Base-by-base conservation (phyloP, 2,888 invertebrate genomes). In the Gibbula magus region DNA sequence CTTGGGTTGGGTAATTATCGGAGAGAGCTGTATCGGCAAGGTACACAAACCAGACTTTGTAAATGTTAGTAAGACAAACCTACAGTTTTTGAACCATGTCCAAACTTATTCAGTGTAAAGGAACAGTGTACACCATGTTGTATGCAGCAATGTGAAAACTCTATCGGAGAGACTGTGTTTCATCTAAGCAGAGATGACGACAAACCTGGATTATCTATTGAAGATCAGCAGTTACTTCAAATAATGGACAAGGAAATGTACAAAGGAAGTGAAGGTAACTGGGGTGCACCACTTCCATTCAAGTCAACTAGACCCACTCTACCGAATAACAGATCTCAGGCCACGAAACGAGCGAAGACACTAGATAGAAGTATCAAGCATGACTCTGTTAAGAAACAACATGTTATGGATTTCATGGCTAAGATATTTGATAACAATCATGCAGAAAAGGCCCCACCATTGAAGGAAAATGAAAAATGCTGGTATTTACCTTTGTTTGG, bases 31-130 rank as follows among this genome's bases (percentile, higher is more conserved):
- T 74, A 45, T 83, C 1, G 75, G 66, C 16, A 77, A 80, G 45
- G 45, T 78, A 0, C 83, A 83, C 51, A 25, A 29, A 51, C 77
- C 74, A 22, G 75, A 39, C 39, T n/a, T 22, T 20, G 53, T 81
- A 18, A 79, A 53, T 74, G 79, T 77, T 0, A 77, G 56, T 45
- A 81, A 81, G 53, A 79, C 79, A 16, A 16, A 81, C 53, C 13
- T 82, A 77, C 81, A 13, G 75, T 81, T 18, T 79, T 82, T n/a
- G 18, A 61, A 56, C 84, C 84, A 8, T 84, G 84, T 61, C 53
- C 51, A 10, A 81, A 77, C 35, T 51, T 22, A 7, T 75, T 83
- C 22, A 20, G 66, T n/a, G 18, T 81, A 22, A 79, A 73, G 29
- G 81, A 81, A 18, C 16, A 2, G n/a, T 18, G 18, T 56, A 1